These are phyloP conservation scores for Oppia nitens DNA, from an alignment of 1,140 invertebrate species.

Conservation along the genomic window DNA sequence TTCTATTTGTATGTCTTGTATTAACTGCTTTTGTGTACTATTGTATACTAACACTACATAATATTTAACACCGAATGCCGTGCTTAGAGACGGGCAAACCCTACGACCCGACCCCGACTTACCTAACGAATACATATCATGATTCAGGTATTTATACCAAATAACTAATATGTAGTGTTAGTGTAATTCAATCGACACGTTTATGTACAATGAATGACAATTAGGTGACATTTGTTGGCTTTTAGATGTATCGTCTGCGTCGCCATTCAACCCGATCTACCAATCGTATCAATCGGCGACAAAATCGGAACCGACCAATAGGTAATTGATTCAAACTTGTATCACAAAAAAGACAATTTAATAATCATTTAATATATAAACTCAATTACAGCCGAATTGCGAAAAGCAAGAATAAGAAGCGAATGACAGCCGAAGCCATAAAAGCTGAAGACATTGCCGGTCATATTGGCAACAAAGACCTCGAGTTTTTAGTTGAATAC, in stretches of 20 bases:
- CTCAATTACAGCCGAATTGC: background rate
- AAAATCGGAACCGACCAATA: background rate
- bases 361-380: background rate
- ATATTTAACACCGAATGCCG: too few species aligned
- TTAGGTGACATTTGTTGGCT: background rate
- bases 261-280: background rate
- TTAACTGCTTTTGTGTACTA: too few species aligned
- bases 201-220: background rate
- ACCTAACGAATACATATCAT: too few species aligned
- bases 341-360: too few species aligned
- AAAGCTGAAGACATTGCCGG: background rate
- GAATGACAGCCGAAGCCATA: background rate
- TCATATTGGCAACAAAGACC: constrained; percentile 3
- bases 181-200: background rate
- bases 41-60: too few species aligned
- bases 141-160: background rate
- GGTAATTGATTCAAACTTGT: too few species aligned
- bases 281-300: background rate
- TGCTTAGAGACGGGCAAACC: too few species aligned
- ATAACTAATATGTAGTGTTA: background rate
- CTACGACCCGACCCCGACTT: too few species aligned
- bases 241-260: background rate
- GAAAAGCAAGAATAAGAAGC: constrained; percentile 1
- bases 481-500: background rate
- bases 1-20: too few species aligned